A percentile compares a stretch with the other conserved stretches of the same genome.
Conservation (phyloP, 1,140 invertebrate species). For the Oryctes rhinoceros region DNA sequence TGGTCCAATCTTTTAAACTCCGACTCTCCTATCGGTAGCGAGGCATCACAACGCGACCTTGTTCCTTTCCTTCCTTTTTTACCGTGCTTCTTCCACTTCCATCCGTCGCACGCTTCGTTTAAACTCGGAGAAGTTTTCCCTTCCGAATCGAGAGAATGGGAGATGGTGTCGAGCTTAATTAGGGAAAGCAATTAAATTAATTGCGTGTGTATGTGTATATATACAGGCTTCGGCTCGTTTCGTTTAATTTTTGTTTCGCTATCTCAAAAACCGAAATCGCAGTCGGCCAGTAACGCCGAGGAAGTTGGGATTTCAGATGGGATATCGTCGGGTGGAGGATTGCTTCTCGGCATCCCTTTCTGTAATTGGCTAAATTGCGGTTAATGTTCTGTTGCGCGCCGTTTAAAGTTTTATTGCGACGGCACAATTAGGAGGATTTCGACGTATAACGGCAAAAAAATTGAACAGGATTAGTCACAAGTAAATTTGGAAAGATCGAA, state of each 20-base stretch:
- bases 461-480: no score
- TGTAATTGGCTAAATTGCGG: no score
- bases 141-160: background rate
- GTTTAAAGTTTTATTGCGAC: no score
- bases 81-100: background rate
- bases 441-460: no score
- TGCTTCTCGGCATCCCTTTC: no score
- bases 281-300: background rate
- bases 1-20: conserved; percentile 9
- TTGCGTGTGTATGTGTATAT: background rate
- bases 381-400: no score
- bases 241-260: background rate
- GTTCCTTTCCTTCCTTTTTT: background rate
- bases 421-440: no score
- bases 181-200: conserved; percentile 20
- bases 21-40: background rate
- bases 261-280: background rate
- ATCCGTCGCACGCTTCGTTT: background rate
- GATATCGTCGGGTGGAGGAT: no score
- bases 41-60: background rate
- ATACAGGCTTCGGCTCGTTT: background rate
- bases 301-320: no score
- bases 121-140: background rate
- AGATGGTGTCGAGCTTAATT: conserved; percentile 20
- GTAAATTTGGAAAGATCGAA: no score